Base-by-base conservation (phyloP, 2,888 invertebrate genomes). In the Fragum whitleyi region DNA sequence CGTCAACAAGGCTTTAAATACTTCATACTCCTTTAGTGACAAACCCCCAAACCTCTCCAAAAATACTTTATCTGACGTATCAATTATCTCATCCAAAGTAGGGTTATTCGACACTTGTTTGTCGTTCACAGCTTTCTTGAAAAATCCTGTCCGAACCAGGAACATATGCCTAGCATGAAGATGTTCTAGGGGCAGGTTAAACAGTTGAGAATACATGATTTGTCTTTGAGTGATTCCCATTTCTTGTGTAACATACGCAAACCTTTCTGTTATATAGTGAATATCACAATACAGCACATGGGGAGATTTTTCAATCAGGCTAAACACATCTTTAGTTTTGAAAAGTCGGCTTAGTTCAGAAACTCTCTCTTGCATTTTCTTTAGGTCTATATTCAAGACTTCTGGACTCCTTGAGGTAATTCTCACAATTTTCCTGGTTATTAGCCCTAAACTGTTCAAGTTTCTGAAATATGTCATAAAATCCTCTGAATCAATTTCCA, bases 151-250 rank as follows among this genome's bases (percentile, higher is more conserved):
- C 1, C 89, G 73, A 7, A 83, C 85, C 5, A 88, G 59, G 76
- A 87, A 90, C 65, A 85, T 76, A 61, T 90, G 90, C 26, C 90
- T 71, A 2, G 75, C 72, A 62, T 84, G 83, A n/a, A 90, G 83
- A 70, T 89, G 87, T 16, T 81, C 69, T 28, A 90, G 74, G 3
- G 88, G 47, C 42, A 87, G 83, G 6, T 67, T 59, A 67, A 89
- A 89, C 53, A 88, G 39, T 11, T 75, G 36, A 42, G 86, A 77
- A 39, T 83, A 68, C 72, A 86, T 81, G 82, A 90, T 89, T 53
- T 90, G 90, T 14, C 78, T 75, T 51, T 89, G 88, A 0, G 89
- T 81, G 3, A 88, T 83, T n/a, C 86, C 87, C 90, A 90, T 89
- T 21, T 73, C 71, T 67, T 79, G 74, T 59, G 77, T 83, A 0